Conservation (phyloP, 2,888 invertebrate species). For the Rhamphomyia laevipes region DNA sequence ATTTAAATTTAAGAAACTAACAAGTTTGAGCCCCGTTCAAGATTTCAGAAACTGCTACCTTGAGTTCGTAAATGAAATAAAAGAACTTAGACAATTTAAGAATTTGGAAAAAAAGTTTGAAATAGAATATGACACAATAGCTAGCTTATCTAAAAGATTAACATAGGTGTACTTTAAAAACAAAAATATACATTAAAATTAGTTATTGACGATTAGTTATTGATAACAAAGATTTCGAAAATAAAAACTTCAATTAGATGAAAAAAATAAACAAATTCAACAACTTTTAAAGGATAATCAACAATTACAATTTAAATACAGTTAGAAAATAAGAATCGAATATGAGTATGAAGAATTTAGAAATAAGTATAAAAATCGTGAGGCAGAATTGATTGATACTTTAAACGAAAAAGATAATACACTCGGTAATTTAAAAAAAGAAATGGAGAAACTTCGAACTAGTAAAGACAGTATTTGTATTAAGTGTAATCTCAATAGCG, state of each 20-base stretch:
- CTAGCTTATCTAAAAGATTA: conserved; percentile 17
- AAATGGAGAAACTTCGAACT: not conserved
- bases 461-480: no score
- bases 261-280: conserved; percentile 36
- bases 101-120: conserved; percentile 45
- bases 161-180: conserved; percentile 11
- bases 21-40: conserved; percentile 18
- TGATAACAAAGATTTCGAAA: conserved; percentile 19
- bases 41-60: conserved; percentile 4
- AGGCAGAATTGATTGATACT: conserved; percentile 42
- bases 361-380: conserved; percentile 42
- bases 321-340: conserved; percentile 32
- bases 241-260: conserved; percentile 37
- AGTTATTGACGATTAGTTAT: conserved; percentile 10
- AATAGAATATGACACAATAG: conserved; percentile 21
- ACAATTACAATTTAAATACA: conserved; percentile 26
- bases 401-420: conserved; percentile 35
- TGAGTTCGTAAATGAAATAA: conserved; percentile 36
- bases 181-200: conserved; percentile 14
- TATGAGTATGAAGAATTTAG: conserved; percentile 43
- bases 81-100: conserved; percentile 46
- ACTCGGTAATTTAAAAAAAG: conserved; percentile 16
- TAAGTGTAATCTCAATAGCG: no score
- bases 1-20: not conserved
- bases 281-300: conserved; percentile 19